These are phyloP conservation scores for Nemapogon koenigi DNA, from an alignment of 2,888 invertebrate species.

Conservation along the genomic window DNA sequence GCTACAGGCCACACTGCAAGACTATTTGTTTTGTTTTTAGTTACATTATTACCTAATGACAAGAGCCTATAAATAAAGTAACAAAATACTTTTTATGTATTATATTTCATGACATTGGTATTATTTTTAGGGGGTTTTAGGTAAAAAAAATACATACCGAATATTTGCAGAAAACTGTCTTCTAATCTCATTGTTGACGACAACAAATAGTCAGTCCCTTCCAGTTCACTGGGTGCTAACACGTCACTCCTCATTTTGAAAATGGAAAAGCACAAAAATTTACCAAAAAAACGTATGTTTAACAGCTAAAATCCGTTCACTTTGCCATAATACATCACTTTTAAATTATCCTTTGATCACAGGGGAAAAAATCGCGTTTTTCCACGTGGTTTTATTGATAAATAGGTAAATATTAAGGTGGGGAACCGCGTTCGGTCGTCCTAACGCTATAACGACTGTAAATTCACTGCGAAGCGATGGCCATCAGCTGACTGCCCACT, in stretches of 20 bases:
- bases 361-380: no score
- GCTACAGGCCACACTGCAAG: no score
- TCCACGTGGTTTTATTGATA: no score
- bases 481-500: constrained; percentile 54
- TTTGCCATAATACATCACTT: neutral
- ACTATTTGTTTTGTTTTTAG: no score
- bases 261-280: neutral
- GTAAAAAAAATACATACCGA: constrained; percentile 52
- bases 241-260: constrained; percentile 57
- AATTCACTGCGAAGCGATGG: constrained; percentile 18
- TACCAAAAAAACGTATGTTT: neutral
- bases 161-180: constrained; percentile 67
- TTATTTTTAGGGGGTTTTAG: no score
- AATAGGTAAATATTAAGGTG: no score
- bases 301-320: neutral
- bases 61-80: no score
- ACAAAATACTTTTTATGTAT: constrained; percentile 3
- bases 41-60: no score
- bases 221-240: constrained; percentile 60
- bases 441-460: constrained; percentile 17
- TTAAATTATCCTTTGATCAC: no score
- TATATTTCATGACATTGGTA: no score
- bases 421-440: constrained; percentile 17
- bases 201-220: constrained; percentile 68
- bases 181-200: constrained; percentile 68